phyloP scores from a whole-genome alignment of 2,888 invertebrate species.

The Deroplatys truncata region DNA sequence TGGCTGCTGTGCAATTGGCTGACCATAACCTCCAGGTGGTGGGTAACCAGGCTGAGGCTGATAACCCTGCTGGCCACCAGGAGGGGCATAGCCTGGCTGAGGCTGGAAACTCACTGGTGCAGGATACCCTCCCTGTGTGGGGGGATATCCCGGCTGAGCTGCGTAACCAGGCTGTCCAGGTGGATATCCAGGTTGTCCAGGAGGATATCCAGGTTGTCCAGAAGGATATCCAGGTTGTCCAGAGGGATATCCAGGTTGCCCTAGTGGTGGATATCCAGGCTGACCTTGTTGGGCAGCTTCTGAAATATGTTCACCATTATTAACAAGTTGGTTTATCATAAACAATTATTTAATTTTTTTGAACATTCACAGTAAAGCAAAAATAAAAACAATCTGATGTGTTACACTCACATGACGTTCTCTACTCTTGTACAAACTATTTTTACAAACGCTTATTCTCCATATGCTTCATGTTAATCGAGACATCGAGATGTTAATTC shows the following conservation, averaged over 20 bases:
- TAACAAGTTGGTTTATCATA: not conserved
- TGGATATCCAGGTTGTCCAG: conserved; percentile 26
- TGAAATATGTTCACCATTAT: not conserved
- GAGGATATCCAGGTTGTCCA: conserved; percentile 26
- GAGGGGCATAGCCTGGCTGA: conserved; percentile 22
- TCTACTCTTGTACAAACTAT: no score
- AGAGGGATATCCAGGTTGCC: conserved; percentile 26
- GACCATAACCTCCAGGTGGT: conserved; percentile 36
- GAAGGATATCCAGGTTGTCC: conserved; percentile 26
- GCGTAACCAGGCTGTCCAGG: not conserved
- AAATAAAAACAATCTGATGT: no score
- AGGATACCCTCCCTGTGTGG: conserved; percentile 39
- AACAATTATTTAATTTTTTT: no score
- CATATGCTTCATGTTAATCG: no score
- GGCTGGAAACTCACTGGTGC: conserved; percentile 38
- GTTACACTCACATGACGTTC: no score
- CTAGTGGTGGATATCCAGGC: conserved; percentile 27
- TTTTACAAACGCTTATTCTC: no score
- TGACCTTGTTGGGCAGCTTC: conserved; percentile 3
- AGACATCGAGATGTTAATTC: no score
- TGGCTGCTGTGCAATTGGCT: conserved; percentile 30
- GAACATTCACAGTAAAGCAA: no score
- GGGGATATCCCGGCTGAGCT: conserved; percentile 20
- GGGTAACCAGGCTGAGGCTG: conserved; percentile 17
- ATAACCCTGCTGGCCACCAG: conserved; percentile 13